These are phyloP conservation scores for Ictalurus punctatus DNA, from an alignment of 2,113 vertebrate species.

Conservation along the genomic window DNA sequence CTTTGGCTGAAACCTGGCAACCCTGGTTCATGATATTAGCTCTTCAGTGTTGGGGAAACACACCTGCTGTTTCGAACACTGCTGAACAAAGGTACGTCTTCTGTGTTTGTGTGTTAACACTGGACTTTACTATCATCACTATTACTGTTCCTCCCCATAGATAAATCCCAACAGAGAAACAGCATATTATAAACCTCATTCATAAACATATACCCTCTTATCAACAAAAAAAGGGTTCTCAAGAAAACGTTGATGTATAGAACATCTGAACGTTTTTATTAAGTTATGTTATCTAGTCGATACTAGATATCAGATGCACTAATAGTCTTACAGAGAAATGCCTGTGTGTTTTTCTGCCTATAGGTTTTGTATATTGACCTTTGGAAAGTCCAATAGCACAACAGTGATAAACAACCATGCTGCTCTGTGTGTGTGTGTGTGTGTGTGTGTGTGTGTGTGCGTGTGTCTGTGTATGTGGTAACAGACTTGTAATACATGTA, in stretches of 20 bases:
- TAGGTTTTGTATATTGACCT: background rate
- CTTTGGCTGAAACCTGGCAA: background rate
- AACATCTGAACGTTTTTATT: background rate
- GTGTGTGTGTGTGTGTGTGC: background rate
- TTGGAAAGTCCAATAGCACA: background rate
- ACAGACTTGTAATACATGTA: constrained; percentile 52
- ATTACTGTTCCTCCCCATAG: background rate
- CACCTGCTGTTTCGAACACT: background rate
- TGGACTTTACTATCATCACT: background rate
- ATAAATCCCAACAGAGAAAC: background rate
- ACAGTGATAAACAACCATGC: background rate
- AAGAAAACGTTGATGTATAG: background rate
- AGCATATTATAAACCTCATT: background rate
- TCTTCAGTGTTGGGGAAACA: background rate
- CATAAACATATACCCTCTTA: background rate
- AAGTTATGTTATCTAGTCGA: background rate
- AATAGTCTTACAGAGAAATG: background rate
- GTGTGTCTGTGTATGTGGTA: background rate
- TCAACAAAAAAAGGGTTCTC: too few relatives aligned
- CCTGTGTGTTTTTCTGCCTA: background rate
- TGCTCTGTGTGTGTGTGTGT: background rate
- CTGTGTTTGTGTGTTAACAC: background rate
- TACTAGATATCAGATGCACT: background rate
- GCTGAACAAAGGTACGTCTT: background rate
- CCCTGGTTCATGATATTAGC: background rate